These are phyloP conservation scores for Dendronephthya gigantea DNA, from an alignment of 64 coral and sea anemone species.

Conservation along the genomic window DNA sequence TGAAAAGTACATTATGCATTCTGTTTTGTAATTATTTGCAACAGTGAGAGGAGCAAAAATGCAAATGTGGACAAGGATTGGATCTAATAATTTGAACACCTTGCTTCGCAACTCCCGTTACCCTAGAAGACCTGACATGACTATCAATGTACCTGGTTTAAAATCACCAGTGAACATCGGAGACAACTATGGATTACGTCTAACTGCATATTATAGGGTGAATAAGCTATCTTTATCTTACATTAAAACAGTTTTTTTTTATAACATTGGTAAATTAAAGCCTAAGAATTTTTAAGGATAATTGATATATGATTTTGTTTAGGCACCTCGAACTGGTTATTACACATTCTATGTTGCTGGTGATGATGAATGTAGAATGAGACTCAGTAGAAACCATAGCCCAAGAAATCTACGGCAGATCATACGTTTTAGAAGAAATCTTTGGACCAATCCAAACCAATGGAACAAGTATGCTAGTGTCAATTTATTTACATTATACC, in stretches of 20 bases:
- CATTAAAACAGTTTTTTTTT: no score
- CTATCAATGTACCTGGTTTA: not conserved
- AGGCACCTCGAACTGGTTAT: not conserved
- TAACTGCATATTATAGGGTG: not conserved
- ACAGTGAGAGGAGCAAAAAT: no score
- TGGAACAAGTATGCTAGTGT: not conserved
- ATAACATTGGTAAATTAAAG: no score
- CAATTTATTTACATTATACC: no score
- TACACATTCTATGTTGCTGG: not conserved
- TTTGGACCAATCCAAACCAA: not conserved
- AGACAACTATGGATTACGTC: not conserved
- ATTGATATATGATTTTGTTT: no score
- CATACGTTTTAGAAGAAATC: not conserved
- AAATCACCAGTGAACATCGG: not conserved
- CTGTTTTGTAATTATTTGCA: no score
- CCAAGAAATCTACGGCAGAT: not conserved
- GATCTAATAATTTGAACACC: not conserved
- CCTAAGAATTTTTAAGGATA: no score
- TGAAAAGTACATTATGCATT: no score
- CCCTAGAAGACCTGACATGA: not conserved
- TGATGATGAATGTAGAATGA: not conserved
- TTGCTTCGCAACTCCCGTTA: not conserved
- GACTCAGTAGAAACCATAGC: not conserved
- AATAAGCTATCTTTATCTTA: no score
- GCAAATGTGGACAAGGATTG: no score